Percentiles rank a stretch among this genome's conserved stretches.
These are phyloP conservation scores for Saguinus imperator DNA, from an alignment of 2,113 vertebrate genomes.

Conservation along the genomic window DNA sequence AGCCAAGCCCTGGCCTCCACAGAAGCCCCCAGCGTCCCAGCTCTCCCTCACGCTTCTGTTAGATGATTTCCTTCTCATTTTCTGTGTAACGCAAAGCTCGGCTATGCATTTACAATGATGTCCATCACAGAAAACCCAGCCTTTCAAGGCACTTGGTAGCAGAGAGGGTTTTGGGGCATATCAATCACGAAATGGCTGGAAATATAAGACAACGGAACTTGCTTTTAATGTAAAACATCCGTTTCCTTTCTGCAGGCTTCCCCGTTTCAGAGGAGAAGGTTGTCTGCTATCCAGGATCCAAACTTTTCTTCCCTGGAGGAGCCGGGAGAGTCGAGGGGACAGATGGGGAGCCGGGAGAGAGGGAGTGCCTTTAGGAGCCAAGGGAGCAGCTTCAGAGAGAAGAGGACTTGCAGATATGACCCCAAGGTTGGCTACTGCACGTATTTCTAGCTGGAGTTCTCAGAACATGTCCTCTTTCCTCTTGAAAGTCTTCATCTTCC, in stretches of 20 bases:
- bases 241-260: neutral
- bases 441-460: neutral
- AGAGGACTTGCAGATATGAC: neutral
- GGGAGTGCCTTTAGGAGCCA: too few relatives aligned
- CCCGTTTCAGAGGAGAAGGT: neutral
- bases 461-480: neutral
- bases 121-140: neutral
- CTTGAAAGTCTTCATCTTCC: neutral
- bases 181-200: neutral
- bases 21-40: fast-evolving
- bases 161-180: neutral
- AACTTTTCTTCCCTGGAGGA: neutral
- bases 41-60: neutral
- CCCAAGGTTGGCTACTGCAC: neutral
- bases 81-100: neutral
- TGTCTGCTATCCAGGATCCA: neutral
- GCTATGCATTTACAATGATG: neutral
- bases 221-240: neutral
- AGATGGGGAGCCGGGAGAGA: neutral
- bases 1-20: neutral
- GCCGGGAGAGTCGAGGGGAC: neutral
- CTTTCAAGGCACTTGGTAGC: neutral
- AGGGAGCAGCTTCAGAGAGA: neutral
- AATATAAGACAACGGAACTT: neutral
- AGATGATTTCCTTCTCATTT: neutral